These are phyloP conservation scores for Henricia sp. DNA, from an alignment of 53 echinoderm and acorn worm genomes.

Conservation along the genomic window DNA sequence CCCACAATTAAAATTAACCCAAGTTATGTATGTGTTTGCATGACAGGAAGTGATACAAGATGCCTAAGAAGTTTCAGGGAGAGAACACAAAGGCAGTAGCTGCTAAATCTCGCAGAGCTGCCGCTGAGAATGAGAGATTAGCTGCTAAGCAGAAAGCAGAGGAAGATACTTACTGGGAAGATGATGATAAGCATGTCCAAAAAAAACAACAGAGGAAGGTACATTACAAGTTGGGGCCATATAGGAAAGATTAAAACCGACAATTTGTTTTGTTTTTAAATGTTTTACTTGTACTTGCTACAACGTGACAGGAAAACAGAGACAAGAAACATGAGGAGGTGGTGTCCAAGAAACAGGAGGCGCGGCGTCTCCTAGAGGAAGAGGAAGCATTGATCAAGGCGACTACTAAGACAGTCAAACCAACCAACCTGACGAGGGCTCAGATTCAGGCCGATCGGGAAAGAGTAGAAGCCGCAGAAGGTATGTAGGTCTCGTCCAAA, in stretches of 20 bases:
- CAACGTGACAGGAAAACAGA: slow-evolving; percentile 75
- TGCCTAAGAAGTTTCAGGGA: slow-evolving; percentile 97
- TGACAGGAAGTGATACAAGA: slow-evolving; percentile 37
- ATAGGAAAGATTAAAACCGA: too few relatives aligned
- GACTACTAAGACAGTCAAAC: slow-evolving; percentile 41
- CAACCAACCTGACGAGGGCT: slow-evolving; percentile 81
- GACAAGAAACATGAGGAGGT: slow-evolving; percentile 87
- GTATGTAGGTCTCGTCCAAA: too few relatives aligned
- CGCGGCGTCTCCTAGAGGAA: slow-evolving; percentile 80
- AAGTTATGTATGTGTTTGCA: background rate
- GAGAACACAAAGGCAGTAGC: slow-evolving; percentile 93
- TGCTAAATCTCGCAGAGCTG: slow-evolving; percentile 90
- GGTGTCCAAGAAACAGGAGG: slow-evolving; percentile 74
- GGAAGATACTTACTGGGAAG: slow-evolving; percentile 91
- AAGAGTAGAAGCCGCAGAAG: slow-evolving; percentile 60
- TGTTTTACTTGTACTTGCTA: too few relatives aligned
- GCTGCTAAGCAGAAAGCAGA: slow-evolving; percentile 71
- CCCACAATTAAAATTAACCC: too few relatives aligned
- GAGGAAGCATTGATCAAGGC: slow-evolving; percentile 64
- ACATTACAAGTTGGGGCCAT: background rate
- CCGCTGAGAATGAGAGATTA: slow-evolving; percentile 64
- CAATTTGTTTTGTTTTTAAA: too few relatives aligned
- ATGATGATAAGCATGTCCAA: slow-evolving; percentile 81
- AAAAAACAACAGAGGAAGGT: slow-evolving; percentile 95
- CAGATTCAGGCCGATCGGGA: slow-evolving; percentile 80